Base-by-base conservation (phyloP, 2,888 invertebrate genomes). In the Orchesellides sinensis region DNA sequence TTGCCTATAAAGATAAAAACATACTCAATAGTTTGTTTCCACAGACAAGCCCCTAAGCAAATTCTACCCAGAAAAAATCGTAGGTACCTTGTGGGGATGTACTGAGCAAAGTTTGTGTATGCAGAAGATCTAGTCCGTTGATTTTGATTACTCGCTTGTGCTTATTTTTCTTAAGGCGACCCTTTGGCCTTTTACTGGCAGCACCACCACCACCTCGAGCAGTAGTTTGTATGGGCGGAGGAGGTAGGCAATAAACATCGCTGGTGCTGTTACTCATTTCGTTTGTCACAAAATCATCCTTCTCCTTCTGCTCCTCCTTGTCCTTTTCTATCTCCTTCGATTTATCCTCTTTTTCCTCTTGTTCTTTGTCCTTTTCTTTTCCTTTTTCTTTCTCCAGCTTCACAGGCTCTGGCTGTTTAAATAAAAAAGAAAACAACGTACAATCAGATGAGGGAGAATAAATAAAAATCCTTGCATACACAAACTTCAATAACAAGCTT, bases 31-130 rank as follows among this genome's bases (percentile, higher is more conserved):
- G 12, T 45, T 35, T 21, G 3, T 40, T 32, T 45, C 47, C 27
- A 27, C 25, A 61, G 65, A 59, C 35, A n/a, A 23, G 61, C 14
- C 8, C n/a, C 54, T 27, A n/a, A 66, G 45, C 25, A 66, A 74
- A 45, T 61, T 40, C 52, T 74, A 14, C 29, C 32, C 4, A 12
- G 14, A 54, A 35, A 27, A 47, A 45, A 47, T 21, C 40, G 5
- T 35, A 14, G 4, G 14, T 90, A 91, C 93, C 93, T 90, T 95
- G 95, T 69, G 94, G 93, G 23, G 95, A 94, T 19, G 96, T 96
- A 89, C 96, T 96, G 6, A 96, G 92, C 87, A 97, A 92, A 45
- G 97, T 97, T 90, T 96, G 95, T 88, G 94, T 95, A 90, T 97
- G 97, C 87, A 97, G 91, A 88, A 96, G 92, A 91, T 97, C 97